Evolutionary conservation across 2,797 vertebrate genomes (phyloP), one percentile per base, ranked within the genome.

Genomic region (Oceanodroma leucorhoa): DNA sequence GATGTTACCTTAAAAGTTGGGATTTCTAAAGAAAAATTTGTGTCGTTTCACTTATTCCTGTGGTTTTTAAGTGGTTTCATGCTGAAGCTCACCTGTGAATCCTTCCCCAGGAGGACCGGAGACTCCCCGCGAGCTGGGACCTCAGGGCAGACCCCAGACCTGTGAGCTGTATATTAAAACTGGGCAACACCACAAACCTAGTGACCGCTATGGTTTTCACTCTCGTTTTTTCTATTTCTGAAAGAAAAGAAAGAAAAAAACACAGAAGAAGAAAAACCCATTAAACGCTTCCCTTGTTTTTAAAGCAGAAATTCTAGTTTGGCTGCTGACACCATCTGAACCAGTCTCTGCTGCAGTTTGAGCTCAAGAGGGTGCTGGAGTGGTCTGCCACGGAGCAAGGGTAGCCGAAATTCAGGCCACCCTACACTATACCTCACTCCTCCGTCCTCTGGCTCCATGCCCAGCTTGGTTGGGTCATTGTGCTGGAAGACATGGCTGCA

Each of bases 171-270:
- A 16, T 50, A 4, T 22, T 58, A 43, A 57, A 92, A 51, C 8
- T 0, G 3, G 29, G 53, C 53, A 91, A 51, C 21, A 62, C 54
- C 27, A 26, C 36, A 54, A 26, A 16, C 24, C 1, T 46, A 48
- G 4, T 11, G 27, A 26, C 24, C 0, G 2, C 61, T 43, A 6
- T 0, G 0, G 32, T 10, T 87, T 80, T 62, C 10, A 0, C 12
- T 43, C 20, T 80, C 1, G 0, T 40, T 65, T 64, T 60, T 36
- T 24, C 22, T 50, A 8, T 54, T 92, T 71, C 66, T 89, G 50
- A 51, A 87, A 84, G 23, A 41, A 78, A 34, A 34, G 21, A n/a
- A 55, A n/a, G 32, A 5, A 34, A 10, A 53, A 79, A 55, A 36
- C 3, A 53, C 26, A 67, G 16, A 6, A 45, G 45, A 82, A 72